These are phyloP conservation scores for Gasteruption jaculator DNA, from an alignment of 2,888 invertebrate species.

Conservation along the genomic window DNA sequence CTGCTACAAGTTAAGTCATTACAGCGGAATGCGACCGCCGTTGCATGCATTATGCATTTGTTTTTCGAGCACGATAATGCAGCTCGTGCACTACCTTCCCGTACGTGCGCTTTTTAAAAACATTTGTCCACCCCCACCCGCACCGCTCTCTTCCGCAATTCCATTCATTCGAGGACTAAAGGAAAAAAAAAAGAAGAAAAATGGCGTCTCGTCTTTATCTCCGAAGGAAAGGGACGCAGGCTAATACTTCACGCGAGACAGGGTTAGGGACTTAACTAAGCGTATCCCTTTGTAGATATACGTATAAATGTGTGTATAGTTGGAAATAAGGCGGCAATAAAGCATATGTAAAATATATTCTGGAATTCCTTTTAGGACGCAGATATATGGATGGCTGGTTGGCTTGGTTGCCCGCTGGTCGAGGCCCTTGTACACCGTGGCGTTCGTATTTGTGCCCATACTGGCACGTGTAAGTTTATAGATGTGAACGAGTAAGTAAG, in stretches of 20 bases:
- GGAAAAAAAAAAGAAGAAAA: neutral
- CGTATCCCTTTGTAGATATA: too few relatives aligned
- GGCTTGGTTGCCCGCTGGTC: constrained; percentile 37
- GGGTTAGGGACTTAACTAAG: too few relatives aligned
- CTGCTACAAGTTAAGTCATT: constrained; percentile 41
- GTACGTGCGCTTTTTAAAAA: too few relatives aligned
- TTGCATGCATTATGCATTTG: constrained; percentile 35
- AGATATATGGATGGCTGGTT: constrained; percentile 46
- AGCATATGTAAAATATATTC: constrained; percentile 53
- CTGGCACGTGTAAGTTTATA: constrained; percentile 25
- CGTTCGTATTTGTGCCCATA: constrained; percentile 14
- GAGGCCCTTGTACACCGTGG: constrained; percentile 29
- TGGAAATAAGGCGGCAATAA: constrained; percentile 51
- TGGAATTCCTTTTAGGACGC: constrained; percentile 52
- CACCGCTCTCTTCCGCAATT: too few relatives aligned
- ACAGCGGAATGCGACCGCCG: constrained; percentile 36
- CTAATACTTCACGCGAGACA: too few relatives aligned
- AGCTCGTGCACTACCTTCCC: too few relatives aligned
- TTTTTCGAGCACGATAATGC: too few relatives aligned
- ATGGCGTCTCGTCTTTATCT: too few relatives aligned
- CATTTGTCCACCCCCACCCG: too few relatives aligned
- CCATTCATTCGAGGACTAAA: neutral
- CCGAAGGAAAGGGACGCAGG: too few relatives aligned
- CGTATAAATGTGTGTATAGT: too few relatives aligned
- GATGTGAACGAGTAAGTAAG: constrained; percentile 35